Percentiles rank a stretch among this genome's conserved stretches.
phyloP scores from a whole-genome alignment of 2,888 invertebrate species.

The Balanococcus diminutus region DNA sequence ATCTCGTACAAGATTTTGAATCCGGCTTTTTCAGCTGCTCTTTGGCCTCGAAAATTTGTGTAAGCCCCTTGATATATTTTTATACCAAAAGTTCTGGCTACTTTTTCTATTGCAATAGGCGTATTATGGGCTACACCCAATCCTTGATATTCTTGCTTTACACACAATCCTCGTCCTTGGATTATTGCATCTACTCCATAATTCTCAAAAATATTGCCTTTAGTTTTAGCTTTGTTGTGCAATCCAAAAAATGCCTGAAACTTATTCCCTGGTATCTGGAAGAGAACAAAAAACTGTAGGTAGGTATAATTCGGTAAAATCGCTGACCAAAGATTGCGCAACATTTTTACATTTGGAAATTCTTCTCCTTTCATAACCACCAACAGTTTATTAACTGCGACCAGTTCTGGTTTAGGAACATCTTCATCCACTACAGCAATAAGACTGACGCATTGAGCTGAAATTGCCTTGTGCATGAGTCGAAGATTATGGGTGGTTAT shows the following conservation, averaged over 20 bases:
- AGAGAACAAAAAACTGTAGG: not conserved
- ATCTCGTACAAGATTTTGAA: conserved; percentile 45
- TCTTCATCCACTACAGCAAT: conserved; percentile 54
- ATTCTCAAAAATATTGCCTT: conserved; percentile 7
- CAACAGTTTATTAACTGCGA: conserved; percentile 24
- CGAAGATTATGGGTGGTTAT: conserved; percentile 41
- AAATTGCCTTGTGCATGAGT: not conserved
- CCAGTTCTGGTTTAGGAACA: conserved; percentile 41
- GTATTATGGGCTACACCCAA: conserved; percentile 32
- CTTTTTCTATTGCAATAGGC: not conserved
- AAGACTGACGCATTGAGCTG: conserved; percentile 36
- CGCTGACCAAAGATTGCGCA: too few relatives aligned
- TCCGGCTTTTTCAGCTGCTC: conserved; percentile 45
- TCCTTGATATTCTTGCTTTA: conserved; percentile 43
- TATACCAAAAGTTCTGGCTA: not conserved
- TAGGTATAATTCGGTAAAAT: not conserved
- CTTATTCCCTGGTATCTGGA: conserved; percentile 45
- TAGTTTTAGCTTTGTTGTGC: not conserved
- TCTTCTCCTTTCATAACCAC: conserved; percentile 48
- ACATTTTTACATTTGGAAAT: conserved; percentile 21
- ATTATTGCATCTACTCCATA: not conserved
- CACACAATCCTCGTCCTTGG: conserved; percentile 53
- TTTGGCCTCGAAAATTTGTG: conserved; percentile 44
- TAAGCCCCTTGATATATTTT: not conserved
- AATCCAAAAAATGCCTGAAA: conserved; percentile 30